Base-by-base conservation (phyloP, 2,888 invertebrate genomes). In the Amphimallon solstitiale region DNA sequence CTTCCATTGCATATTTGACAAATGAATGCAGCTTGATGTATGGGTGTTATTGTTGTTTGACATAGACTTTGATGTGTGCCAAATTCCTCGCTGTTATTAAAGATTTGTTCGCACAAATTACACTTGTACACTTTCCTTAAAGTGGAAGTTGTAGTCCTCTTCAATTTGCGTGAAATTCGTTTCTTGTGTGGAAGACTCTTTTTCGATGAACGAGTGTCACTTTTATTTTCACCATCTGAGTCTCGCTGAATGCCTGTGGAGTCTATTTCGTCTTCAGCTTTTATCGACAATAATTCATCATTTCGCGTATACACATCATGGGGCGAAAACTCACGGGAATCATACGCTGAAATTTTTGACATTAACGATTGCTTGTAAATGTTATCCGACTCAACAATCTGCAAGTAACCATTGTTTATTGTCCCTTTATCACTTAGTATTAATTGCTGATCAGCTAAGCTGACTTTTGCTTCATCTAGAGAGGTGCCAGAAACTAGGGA, bases 161-260 rank as follows among this genome's bases (percentile, higher is more conserved):
- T 89, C 15, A 94, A 82, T 75, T 93, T 94, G 64, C 89, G 85
- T 0, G 94, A 91, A 71, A 94, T 93, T 65, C 94, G 85, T 79
- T 95, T 95, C 80, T 94, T 94, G 78, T 94, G 94, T 0, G 94
- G 94, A 65, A 94, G 81, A 70, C 91, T 91, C 79, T 92, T 90
- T 71, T 89, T 89, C 2, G 80, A 80, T 9, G 79, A 73, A 12
- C 79, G 76, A 40, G 73, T 76, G 64, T 81, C 82, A 49, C 74
- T 77, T 69, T 79, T 71, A 51, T 69, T 73, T 67, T 81, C 80
- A 38, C 78, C 76, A 68, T 82, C 81, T 2, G 81, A 82, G 68
- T 80, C 80, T 14, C 71, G 71, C 21, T 69, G 65, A 59, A 45
- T 52, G 29, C 64, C 52, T 1, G 63, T 63, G 6, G 71, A 67